Evolutionary conservation across 2,888 invertebrate species (phyloP).

Genomic region (Eupithecia dodoneata): DNA sequence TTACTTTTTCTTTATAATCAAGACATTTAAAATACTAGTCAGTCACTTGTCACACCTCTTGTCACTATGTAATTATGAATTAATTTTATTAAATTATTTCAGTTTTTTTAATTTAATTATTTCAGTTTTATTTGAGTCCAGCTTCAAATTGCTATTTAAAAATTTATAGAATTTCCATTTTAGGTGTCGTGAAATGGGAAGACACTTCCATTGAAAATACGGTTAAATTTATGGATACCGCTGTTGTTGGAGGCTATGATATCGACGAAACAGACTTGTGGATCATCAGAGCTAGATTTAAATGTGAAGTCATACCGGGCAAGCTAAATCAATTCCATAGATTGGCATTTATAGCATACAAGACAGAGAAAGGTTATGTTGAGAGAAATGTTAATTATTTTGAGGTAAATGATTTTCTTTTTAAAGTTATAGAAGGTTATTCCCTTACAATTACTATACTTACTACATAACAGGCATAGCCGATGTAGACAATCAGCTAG

Average conservation of each 20-base stretch:
- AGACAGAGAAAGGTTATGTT: conserved; percentile 5
- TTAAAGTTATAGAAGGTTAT: background rate
- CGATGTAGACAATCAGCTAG: background rate
- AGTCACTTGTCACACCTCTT: background rate
- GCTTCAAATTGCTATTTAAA: background rate
- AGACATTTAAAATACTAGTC: background rate
- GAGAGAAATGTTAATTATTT: conserved; percentile 19
- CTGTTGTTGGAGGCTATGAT: conserved; percentile 29
- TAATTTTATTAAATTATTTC: background rate
- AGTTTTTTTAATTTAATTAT: background rate
- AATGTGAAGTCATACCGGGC: conserved; percentile 21
- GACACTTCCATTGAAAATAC: background rate
- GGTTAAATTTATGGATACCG: conserved; percentile 1
- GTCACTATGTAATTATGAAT: too few species aligned
- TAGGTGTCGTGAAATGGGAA: conserved; percentile 25
- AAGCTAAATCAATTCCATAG: conserved; percentile 19
- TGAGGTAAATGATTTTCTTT: conserved; percentile 17
- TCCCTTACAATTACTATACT: too few species aligned
- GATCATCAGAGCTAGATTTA: conserved; percentile 28
- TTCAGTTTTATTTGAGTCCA: background rate
- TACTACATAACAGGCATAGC: too few species aligned
- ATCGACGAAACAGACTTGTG: conserved; percentile 27
- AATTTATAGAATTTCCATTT: background rate
- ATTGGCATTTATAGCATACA: conserved; percentile 17
- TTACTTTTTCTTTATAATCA: background rate